Evolutionary conservation across 2,797 vertebrate species (phyloP).

Genomic region (Sphenopsis melanotis): DNA sequence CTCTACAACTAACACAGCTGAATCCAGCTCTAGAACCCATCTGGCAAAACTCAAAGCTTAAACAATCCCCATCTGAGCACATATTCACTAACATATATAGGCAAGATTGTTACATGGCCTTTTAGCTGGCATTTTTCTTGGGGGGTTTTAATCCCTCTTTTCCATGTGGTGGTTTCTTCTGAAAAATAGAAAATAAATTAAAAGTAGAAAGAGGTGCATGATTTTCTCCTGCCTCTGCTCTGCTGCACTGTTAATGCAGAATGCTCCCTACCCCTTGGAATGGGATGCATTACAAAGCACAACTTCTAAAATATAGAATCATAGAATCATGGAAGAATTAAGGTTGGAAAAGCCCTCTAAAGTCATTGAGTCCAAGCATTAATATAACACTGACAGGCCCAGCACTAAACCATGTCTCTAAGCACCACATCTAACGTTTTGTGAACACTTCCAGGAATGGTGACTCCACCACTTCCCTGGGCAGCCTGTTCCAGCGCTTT

Average conservation of each 20-base stretch:
- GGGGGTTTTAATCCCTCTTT: not conserved
- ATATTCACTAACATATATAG: fast-evolving
- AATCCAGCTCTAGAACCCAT: not conserved
- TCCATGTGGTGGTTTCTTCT: not conserved
- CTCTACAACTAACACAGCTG: not conserved
- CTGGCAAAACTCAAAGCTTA: not conserved
- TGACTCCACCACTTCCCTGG: not conserved
- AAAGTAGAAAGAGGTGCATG: not conserved
- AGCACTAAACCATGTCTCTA: not conserved
- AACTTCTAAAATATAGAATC: fast-evolving
- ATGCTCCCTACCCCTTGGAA: not conserved
- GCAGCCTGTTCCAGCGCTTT: not conserved
- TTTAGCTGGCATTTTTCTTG: not conserved
- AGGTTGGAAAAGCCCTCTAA: not conserved
- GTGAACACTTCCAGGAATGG: not conserved
- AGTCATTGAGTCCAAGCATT: not conserved
- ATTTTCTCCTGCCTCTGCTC: not conserved
- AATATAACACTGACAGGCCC: not conserved
- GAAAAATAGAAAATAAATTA: not conserved
- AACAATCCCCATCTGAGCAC: not conserved
- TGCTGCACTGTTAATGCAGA: not conserved
- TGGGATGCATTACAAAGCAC: not conserved
- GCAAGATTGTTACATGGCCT: not conserved
- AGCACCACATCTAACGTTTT: not conserved
- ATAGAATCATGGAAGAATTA: not conserved